Evolutionary conservation across 2,113 vertebrate genomes (phyloP).

Genomic region (Tyrannus savana): DNA sequence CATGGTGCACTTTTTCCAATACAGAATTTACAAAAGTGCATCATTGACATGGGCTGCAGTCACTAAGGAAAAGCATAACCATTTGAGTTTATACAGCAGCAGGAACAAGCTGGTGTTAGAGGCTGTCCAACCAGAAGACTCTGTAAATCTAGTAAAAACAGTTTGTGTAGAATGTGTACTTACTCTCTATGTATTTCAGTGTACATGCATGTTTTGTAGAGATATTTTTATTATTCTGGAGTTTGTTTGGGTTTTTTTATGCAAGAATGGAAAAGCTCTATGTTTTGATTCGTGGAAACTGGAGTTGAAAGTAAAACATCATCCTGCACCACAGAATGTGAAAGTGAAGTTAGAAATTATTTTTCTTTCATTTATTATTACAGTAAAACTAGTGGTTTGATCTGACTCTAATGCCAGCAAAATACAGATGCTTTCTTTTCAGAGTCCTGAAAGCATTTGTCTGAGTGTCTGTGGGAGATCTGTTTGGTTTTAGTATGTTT

Average conservation of each 20-base stretch:
- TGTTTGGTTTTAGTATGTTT: conserved; percentile 22
- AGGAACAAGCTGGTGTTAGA: not conserved
- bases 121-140: not conserved
- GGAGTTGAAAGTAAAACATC: not conserved
- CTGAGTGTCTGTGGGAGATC: not conserved
- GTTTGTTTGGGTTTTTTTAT: not conserved
- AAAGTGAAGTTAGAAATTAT: conserved; percentile 57
- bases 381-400: conserved; percentile 6
- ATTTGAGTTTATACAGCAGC: not conserved
- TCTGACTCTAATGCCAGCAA: not conserved
- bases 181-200: not conserved
- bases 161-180: not conserved
- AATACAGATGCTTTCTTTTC: conserved; percentile 59
- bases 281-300: conserved; percentile 9
- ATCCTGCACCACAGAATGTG: conserved; percentile 15
- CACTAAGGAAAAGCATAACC: not conserved
- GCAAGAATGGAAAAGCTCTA: not conserved
- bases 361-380: conserved; percentile 61
- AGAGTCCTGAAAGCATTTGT: conserved; percentile 33
- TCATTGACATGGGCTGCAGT: not conserved
- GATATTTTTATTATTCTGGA: not conserved
- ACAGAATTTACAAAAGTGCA: not conserved
- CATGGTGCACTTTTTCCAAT: not conserved
- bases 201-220: not conserved
- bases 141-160: not conserved